A percentile compares a stretch with the other conserved stretches of the same genome.
These are phyloP conservation scores for Apis cerana DNA, from an alignment of 1,140 invertebrate species.

Conservation along the genomic window DNA sequence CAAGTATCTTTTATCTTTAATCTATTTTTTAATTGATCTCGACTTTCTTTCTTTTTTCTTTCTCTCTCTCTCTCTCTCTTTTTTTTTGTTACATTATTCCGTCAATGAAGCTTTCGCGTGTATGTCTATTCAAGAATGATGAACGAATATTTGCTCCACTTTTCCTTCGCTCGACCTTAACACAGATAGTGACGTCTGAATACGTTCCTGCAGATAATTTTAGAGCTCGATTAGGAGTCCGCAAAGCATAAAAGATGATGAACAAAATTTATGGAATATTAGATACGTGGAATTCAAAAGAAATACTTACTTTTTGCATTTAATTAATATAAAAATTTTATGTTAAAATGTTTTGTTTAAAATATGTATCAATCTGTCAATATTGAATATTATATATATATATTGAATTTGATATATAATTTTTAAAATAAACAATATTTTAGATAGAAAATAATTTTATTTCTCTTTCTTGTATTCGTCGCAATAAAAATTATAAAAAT, in stretches of 20 bases:
- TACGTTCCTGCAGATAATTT: conserved; percentile 1
- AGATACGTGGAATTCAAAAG: neutral
- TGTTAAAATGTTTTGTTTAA: too few species aligned
- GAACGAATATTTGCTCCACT: conserved; percentile 14
- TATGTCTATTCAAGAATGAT: neutral
- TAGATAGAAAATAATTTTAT: too few species aligned
- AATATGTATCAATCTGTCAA: too few species aligned
- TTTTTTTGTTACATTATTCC: neutral
- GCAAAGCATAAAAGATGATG: neutral
- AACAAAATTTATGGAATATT: neutral
- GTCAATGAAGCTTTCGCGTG: conserved; percentile 12
- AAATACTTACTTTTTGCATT: neutral
- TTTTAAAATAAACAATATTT: too few species aligned
- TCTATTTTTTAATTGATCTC: neutral
- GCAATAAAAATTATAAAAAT: too few species aligned
- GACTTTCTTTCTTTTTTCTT: neutral
- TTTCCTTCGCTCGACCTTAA: conserved; percentile 56
- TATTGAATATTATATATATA: too few species aligned
- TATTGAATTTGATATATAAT: too few species aligned
- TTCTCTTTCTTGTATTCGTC: too few species aligned
- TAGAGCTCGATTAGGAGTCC: conserved; percentile 9
- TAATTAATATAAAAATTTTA: too few species aligned
- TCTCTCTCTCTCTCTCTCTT: neutral
- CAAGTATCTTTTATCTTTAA: too few species aligned
- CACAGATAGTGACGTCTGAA: conserved; percentile 37